Evolutionary conservation across 2,113 vertebrate genomes (phyloP), one percentile per base, ranked within the genome.

Genomic region (Channa maculata): DNA sequence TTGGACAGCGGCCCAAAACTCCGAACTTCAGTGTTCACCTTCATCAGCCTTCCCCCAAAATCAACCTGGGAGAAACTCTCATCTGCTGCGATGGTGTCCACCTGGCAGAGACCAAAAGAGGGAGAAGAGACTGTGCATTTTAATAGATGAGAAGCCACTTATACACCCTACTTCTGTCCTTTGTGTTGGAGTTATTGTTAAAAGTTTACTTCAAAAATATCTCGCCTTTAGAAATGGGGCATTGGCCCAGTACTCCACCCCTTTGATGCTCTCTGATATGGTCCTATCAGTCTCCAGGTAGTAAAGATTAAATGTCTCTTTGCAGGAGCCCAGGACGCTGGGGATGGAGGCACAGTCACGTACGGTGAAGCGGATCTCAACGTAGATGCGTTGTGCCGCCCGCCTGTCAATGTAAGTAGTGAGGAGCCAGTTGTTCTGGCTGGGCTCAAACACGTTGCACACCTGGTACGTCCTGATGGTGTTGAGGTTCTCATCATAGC

Each of bases 401-500:
- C 95, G 93, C 4, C 98, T 94, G 89, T 97, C 95, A 71, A 99
- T 95, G 92, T 98, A 97, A 0, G 96, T 98, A 41, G 97, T 99
- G 75, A 98, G 97, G 15, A 99, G 96, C 98, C 98, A 99, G 92
- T 99, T 99, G 94, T 99, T 99, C 93, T 99, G 98, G 91, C 97
- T 99, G 87, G 98, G 96, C 85, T 99, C 98, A 52, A 99, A 99
- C 84, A 99, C 98, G 0, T 99, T 99, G 94, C 98, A 99, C 88
- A 99, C 98, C 93, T 99, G 98, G 91, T 98, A 98, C 0, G 97
- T 98, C 68, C 97, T 94, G 92, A 98, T 98, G 89, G 97, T 98
- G 93, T 98, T 98, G 85, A 98, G 95, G 92, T 97, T 97, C 89
- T 99, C 97, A 79, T 99, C 97, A 2, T 98, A 98, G 88, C 97